Base-by-base conservation (phyloP, 2,888 invertebrate species). In the Eupithecia pulchellata region DNA sequence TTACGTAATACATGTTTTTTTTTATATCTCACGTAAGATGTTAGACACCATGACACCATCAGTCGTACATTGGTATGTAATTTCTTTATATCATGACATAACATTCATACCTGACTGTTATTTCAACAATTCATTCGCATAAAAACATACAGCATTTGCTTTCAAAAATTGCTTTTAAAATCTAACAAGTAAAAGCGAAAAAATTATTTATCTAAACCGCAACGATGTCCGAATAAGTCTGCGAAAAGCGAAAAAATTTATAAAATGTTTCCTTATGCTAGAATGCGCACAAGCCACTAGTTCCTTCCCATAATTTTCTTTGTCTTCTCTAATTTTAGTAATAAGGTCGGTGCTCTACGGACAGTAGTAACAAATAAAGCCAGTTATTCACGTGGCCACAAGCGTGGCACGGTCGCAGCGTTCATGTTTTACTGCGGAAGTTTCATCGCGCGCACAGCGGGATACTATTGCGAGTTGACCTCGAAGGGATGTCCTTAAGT, bases 341-440 rank as follows among this genome's bases (percentile, higher is more conserved):
- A 52, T 52, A 52, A 52, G 52, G 52, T 9, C 25, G 25, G 25
- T 47, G 20, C 13, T 25, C 52, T 11, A 52, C 4, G 13, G 13
- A 0, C 52, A 52, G 52, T 17, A 52, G 52, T 30, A 60, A 60
- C 47, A 29, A 64, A 69, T 61, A 69, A 66, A 65, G 34, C 1
- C 34, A 57, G 32, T 25, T 20, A 34, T 62, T 62, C 63, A 64
- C 67, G 60, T 52, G 66, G 64, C 34, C 29, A 65, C 32, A 57
- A 57, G 29, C 27, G 14, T 57, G 29, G 2, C 17, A 29, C 17
- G 17, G 29, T 30, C 58, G 4, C 30, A 30, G 58, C 11, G 29
- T 71, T 71, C 68, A 69, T 75, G 68, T 73, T 74, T 76, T 75
- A 75, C 75, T 75, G 69, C 69, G 25, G 34, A 76, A 76, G 60